Evolutionary conservation across 2,113 vertebrate species (phyloP).

Genomic region (Cranoglanis bouderius): DNA sequence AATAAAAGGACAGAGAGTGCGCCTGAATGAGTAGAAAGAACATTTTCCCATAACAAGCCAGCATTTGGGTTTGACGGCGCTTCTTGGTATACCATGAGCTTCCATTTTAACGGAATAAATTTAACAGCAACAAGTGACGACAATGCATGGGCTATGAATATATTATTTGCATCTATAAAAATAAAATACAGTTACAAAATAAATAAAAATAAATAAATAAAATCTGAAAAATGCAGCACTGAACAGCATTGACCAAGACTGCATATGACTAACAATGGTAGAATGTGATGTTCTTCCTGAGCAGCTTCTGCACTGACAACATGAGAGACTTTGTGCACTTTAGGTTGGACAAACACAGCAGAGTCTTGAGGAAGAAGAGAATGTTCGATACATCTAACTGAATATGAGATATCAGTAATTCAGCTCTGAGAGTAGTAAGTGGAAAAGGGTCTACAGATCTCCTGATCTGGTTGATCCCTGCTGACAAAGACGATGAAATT

Average conservation of each 20-base stretch:
- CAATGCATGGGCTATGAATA: background rate
- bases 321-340: conserved; percentile 10
- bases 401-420: conserved; percentile 50
- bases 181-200: background rate
- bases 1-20: conserved; percentile 2
- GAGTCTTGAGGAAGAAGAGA: background rate
- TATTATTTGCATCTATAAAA: background rate
- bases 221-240: background rate
- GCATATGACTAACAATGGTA: background rate
- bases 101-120: background rate
- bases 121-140: background rate
- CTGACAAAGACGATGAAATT: conserved; percentile 1
- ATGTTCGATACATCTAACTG: conserved; percentile 23
- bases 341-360: conserved; percentile 53
- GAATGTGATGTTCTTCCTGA: background rate
- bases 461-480: background rate
- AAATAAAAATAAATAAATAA: background rate
- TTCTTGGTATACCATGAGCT: background rate
- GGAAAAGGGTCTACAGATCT: background rate
- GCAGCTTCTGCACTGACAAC: background rate
- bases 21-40: background rate
- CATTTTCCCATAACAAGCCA: background rate
- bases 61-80: background rate
- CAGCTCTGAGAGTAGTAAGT: background rate
- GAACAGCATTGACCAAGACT: background rate